Percentiles rank a stretch among this genome's conserved stretches.
phyloP scores from a whole-genome alignment of 2,888 invertebrate species.

The Temnothorax ravouxi region DNA sequence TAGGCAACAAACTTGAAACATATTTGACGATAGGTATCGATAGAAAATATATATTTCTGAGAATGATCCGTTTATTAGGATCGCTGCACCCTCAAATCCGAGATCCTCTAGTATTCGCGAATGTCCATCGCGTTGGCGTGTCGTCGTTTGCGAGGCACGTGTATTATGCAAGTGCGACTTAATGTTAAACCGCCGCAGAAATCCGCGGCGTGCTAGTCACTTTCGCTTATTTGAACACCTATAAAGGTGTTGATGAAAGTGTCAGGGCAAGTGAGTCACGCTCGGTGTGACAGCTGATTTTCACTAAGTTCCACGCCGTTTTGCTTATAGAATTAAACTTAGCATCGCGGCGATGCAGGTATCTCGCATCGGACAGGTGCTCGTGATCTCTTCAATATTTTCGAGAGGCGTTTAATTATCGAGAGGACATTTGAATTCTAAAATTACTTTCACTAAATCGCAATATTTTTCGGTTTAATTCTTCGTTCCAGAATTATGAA shows the following conservation, averaged over 20 bases:
- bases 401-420: neutral
- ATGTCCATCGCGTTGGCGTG: conserved; percentile 22
- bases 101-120: neutral
- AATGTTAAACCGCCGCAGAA: conserved; percentile 61
- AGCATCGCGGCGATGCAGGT: neutral
- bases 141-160: conserved; percentile 43
- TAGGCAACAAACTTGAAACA: neutral
- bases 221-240: conserved; percentile 65
- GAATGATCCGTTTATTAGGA: neutral
- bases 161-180: conserved; percentile 61
- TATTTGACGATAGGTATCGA: neutral
- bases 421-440: neutral
- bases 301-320: conserved; percentile 9
- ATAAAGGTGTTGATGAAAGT: conserved; percentile 65
- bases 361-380: neutral
- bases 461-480: neutral
- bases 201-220: conserved; percentile 56
- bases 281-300: conserved; percentile 60
- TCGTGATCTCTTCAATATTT: conserved; percentile 5
- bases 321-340: neutral
- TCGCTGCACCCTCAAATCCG: neutral
- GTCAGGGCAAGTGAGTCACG: conserved; percentile 63
- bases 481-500: neutral
- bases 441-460: neutral
- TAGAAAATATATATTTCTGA: neutral